Evolutionary conservation across 2,888 invertebrate genomes (phyloP), one percentile per base, ranked within the genome.

Genomic region (Acronicta psi): DNA sequence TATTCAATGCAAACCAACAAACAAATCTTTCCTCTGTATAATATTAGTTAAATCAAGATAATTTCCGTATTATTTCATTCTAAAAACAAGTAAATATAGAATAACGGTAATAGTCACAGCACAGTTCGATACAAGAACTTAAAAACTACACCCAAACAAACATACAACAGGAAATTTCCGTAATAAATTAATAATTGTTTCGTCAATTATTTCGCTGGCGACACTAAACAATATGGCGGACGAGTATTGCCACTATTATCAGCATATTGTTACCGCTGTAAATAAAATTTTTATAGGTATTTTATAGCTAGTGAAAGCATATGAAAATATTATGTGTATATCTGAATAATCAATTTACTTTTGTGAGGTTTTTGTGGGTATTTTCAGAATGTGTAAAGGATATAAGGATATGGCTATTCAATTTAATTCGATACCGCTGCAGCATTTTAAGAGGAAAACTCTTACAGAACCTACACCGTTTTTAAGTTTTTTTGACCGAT

Each of bases 241-340:
- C 50, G 56, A 75, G 43, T 65, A 56, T 74, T 71, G 40, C 55
- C 37, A 52, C 59, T 75, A 76, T 70, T 75, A 72, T 50, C 55
- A 51, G 18, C 40, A 0, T 58, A 59, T 43, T 50, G 46, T 36
- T 37, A 18, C 11, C 7, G 49, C 45, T 37, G 47, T 59, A 64
- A 59, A 73, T 63, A 62, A 58, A 43, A 46, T 20, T 64, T 70
- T 74, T 68, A 66, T 70, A 52, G 62, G 59, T 61, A 67, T 74
- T 75, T 71, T 69, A 62, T 56, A 45, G 34, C 20, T 47, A 56
- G 59, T 59, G 53, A 55, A 61, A 52, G 61, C 52, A 45, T 58
- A 72, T 76, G 75, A 71, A 78, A 77, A 67, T 67, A 76, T 80
- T 74, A 82, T 80, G 80, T 75, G 79, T 79, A 74, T n/a, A 82